Evolutionary conservation across 2,888 invertebrate genomes (phyloP), one percentile per base, ranked within the genome.

Genomic region (Nephrocerus scutellatus): DNA sequence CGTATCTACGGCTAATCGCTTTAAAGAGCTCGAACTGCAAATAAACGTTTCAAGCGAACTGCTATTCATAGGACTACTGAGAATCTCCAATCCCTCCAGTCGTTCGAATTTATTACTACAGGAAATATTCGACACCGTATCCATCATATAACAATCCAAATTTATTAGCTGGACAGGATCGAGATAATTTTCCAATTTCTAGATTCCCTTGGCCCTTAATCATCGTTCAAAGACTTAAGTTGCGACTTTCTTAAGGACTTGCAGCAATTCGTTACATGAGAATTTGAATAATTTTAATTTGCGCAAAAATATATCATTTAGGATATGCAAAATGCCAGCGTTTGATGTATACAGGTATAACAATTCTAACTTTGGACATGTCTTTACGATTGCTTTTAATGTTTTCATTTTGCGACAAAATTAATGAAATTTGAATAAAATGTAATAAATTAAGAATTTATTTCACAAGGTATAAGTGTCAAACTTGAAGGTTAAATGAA

Each of bases 141-240:
- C 77, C 58, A 80, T 74, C 62, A 79, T 77, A 53, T 77, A 82
- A 53, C 77, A 79, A 55, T 82, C 82, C 46, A 82, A 59, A 44
- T 74, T 76, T n/a, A 74, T 69, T 22, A 82, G 58, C 47, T 7
- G 77, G 74, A 44, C 78, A 78, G 3, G 73, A 68, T 38, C 75
- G 72, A 10, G 75, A 74, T 59, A 78, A 69, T 49, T 74, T 71
- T 5, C 75, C 75, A 41, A 77, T 70, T 49, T 79, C 78, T 44
- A 79, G 68, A 6, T 74, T 73, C 0, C 77, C 77, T 1, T 60
- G 65, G 0, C 77, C 73, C 31, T 70, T 75, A 4, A 77, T 77
- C 40, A 78, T 65, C 65, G 78, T 77, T 25, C 78, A 61, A 9
- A 75, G 74, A 3, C 69, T 52, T 36, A 78, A 66, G 59, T 68